Evolutionary conservation across 2,113 vertebrate species (phyloP).

Genomic region (Oxyruncus cristatus): DNA sequence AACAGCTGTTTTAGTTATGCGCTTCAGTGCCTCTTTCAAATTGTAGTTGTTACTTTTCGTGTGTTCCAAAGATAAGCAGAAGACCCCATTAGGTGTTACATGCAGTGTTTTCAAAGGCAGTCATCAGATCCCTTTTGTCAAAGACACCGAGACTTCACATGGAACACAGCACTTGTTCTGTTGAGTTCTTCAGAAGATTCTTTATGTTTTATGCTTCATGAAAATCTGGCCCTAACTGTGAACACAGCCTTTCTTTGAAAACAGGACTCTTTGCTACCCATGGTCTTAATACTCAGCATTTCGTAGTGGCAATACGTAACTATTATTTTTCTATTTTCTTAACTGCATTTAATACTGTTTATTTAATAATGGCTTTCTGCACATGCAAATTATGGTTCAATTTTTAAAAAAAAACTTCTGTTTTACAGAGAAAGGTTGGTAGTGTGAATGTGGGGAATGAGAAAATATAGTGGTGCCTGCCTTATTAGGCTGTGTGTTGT

Average conservation of each 20-base stretch:
- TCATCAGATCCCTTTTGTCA: background rate
- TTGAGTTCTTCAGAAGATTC: background rate
- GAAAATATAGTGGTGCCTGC: background rate
- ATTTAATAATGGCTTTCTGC: background rate
- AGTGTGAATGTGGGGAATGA: background rate
- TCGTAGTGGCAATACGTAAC: background rate
- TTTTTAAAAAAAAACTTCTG: background rate
- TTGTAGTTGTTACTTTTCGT: background rate
- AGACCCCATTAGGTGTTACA: fast-evolving
- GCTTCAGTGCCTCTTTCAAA: background rate
- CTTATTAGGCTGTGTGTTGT: background rate
- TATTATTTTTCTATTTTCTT: background rate
- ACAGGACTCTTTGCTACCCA: background rate
- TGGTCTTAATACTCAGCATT: background rate
- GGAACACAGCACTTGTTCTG: fast-evolving
- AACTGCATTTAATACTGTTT: background rate
- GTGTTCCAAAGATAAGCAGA: background rate
- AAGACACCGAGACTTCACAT: background rate
- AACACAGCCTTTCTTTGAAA: background rate
- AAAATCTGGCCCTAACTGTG: background rate
- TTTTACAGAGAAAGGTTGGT: background rate
- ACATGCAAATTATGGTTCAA: background rate
- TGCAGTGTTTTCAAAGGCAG: background rate
- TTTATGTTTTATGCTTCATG: background rate
- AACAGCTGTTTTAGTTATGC: fast-evolving